These are phyloP conservation scores for Sthenelais limicola DNA, from an alignment of 2,888 invertebrate species.

Conservation along the genomic window DNA sequence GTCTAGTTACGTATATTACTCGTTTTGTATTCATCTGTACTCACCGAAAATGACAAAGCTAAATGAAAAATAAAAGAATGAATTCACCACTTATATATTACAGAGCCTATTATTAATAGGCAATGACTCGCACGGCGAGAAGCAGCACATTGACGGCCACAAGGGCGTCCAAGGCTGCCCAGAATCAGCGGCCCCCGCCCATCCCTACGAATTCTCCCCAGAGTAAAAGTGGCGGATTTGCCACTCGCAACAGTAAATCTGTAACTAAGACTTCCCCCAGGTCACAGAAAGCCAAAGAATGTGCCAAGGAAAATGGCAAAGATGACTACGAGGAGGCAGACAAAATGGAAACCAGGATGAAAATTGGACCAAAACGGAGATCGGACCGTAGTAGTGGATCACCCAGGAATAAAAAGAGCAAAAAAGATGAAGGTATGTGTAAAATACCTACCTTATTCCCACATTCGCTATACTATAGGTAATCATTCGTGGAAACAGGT, in stretches of 20 bases:
- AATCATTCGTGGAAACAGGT: too few species aligned
- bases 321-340: slow-evolving; percentile 5
- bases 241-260: not conserved
- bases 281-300: too few species aligned
- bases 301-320: slow-evolving; percentile 5
- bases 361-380: too few species aligned
- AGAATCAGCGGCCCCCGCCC: slow-evolving; percentile 7
- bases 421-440: too few species aligned
- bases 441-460: too few species aligned
- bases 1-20: not conserved
- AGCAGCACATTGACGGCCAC: slow-evolving; percentile 7
- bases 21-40: too few species aligned
- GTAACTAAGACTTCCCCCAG: not conserved
- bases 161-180: slow-evolving; percentile 11
- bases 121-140: slow-evolving; percentile 22
- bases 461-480: too few species aligned
- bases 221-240: not conserved
- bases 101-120: not conserved
- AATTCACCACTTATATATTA: not conserved
- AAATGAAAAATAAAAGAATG: too few species aligned
- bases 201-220: not conserved
- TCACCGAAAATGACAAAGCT: too few species aligned
- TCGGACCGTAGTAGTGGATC: too few species aligned
- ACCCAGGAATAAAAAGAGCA: too few species aligned
- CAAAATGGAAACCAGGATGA: not conserved